Percentiles rank a stretch among this genome's conserved stretches.
These are phyloP conservation scores for Papilio elwesi DNA, from an alignment of 2,888 invertebrate species.

Conservation along the genomic window DNA sequence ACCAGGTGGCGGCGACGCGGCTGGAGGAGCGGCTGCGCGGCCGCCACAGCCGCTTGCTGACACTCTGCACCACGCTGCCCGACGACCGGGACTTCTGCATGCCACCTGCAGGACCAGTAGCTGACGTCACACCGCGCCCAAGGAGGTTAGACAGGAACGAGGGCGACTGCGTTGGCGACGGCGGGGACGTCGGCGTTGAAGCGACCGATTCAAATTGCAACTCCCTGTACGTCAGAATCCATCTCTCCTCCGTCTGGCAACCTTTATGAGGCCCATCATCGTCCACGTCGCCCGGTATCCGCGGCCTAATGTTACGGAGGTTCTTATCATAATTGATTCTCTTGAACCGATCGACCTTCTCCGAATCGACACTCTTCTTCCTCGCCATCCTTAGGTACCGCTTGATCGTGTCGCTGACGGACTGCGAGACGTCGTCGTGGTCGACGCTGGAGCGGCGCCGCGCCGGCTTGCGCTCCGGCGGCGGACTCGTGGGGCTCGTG, in stretches of 20 bases:
- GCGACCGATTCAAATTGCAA: conserved; percentile 68
- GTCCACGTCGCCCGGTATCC: conserved; percentile 90
- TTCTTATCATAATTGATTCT: conserved; percentile 95
- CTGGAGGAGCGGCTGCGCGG: conserved; percentile 93
- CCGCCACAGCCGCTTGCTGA: conserved; percentile 93
- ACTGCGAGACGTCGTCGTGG: conserved; percentile 93
- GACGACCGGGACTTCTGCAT: conserved; percentile 97
- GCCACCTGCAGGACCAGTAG: conserved; percentile 83
- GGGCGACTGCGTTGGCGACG: conserved; percentile 79
- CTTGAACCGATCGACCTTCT: conserved; percentile 92
- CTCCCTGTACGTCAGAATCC: conserved; percentile 85
- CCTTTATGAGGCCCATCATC: conserved; percentile 91
- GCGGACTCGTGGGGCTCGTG: conserved; percentile 73
- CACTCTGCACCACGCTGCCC: conserved; percentile 93
- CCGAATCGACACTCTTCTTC: conserved; percentile 93
- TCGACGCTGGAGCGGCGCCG: conserved; percentile 91
- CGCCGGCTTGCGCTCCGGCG: conserved; percentile 67
- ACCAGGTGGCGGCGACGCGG: conserved; percentile 88
- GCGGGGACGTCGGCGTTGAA: conserved; percentile 79
- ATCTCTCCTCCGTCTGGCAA: conserved; percentile 90
- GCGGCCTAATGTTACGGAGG: conserved; percentile 91
- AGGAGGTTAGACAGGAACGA: conserved; percentile 74
- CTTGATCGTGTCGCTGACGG: conserved; percentile 94
- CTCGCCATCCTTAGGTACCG: conserved; percentile 93
- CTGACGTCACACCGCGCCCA: conserved; percentile 66